A percentile compares a stretch with the other conserved stretches of the same genome.
Evolutionary conservation across 2,797 vertebrate species (phyloP).

Genomic region (Melanotaenia maccullochi): DNA sequence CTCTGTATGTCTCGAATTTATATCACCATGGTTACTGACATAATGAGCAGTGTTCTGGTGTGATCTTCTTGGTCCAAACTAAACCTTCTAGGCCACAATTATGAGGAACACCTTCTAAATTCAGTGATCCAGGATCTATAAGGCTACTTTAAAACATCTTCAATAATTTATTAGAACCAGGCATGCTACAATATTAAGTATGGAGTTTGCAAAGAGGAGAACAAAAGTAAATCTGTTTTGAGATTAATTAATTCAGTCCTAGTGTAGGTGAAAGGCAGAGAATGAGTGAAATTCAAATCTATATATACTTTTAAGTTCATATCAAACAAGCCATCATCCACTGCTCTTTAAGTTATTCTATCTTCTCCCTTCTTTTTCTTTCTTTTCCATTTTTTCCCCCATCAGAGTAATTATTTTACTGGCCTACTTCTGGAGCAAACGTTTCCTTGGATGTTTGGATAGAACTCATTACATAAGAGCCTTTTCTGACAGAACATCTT

Average conservation of each 20-base stretch:
- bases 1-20: conserved; percentile 47
- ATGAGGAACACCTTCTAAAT: conserved; percentile 11
- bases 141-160: conserved; percentile 30
- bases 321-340: conserved; percentile 66
- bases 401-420: conserved; percentile 74
- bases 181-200: background rate
- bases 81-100: conserved; percentile 14
- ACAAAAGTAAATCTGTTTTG: conserved; percentile 6
- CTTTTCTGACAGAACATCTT: conserved; percentile 54
- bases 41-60: conserved; percentile 46
- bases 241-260: conserved; percentile 36
- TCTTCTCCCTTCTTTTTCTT: conserved; percentile 8
- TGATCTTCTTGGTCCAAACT: conserved; percentile 16
- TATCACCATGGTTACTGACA: conserved; percentile 71
- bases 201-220: conserved; percentile 34
- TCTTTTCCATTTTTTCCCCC: conserved; percentile 24
- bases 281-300: conserved; percentile 35
- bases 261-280: conserved; percentile 32
- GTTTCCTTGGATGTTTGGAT: conserved; percentile 71
- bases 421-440: conserved; percentile 67
- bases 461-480: conserved; percentile 67
- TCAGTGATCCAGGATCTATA: background rate
- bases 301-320: conserved; percentile 67
- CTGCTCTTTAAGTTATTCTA: conserved; percentile 43
- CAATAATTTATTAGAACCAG: conserved; percentile 12